Evolutionary conservation across 2,888 invertebrate species (phyloP).

Genomic region (Plusia festucae): DNA sequence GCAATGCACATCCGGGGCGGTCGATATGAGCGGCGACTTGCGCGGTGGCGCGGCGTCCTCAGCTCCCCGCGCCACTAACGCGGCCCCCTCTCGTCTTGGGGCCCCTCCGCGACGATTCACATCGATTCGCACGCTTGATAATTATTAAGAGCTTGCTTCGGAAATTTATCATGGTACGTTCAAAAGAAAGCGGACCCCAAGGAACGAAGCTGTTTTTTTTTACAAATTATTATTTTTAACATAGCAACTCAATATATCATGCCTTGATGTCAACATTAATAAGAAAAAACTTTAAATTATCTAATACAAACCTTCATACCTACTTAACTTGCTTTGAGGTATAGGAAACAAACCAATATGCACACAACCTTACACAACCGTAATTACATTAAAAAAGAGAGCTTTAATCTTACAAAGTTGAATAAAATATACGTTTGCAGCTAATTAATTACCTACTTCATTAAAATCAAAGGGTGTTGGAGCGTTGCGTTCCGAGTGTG

Average conservation of each 20-base stretch:
- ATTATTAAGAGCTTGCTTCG: slow-evolving; percentile 70
- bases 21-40: slow-evolving; percentile 87
- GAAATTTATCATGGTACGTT: slow-evolving; percentile 62
- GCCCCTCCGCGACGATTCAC: slow-evolving; percentile 75
- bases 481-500: not conserved
- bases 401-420: too few species aligned
- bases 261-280: not conserved
- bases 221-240: not conserved
- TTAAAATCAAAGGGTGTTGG: not conserved
- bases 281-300: not conserved
- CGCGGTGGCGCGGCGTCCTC: slow-evolving; percentile 80
- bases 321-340: too few species aligned
- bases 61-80: slow-evolving; percentile 68
- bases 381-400: not conserved
- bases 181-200: slow-evolving; percentile 50
- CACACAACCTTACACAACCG: not conserved
- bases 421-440: not conserved
- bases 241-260: not conserved
- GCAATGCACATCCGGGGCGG: slow-evolving; percentile 88
- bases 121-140: slow-evolving; percentile 84
- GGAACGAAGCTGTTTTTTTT: not conserved
- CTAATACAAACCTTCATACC: not conserved
- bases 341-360: not conserved
- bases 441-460: not conserved
- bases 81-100: slow-evolving; percentile 70